phyloP scores from a whole-genome alignment of 2,797 vertebrate genomes.

The Psittacula echo region DNA sequence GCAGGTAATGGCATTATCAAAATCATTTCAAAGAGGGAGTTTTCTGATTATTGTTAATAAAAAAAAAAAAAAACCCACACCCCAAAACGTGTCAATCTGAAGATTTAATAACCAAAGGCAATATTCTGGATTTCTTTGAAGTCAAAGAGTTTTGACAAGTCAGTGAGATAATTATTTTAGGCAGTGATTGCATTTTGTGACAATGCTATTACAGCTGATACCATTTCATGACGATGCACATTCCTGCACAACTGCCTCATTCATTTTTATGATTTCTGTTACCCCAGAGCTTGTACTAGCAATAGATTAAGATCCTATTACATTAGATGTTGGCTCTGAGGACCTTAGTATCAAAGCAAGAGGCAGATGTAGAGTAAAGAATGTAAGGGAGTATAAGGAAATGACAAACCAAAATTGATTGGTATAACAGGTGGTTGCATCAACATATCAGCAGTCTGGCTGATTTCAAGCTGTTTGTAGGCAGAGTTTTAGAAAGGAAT shows the following conservation, averaged over 20 bases:
- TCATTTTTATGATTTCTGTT: not conserved
- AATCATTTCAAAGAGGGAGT: not conserved
- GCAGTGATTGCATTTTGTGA: constrained; percentile 23
- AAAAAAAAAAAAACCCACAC: not conserved
- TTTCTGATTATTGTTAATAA: not conserved
- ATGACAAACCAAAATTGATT: not conserved
- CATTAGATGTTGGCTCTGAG: not conserved
- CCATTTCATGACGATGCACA: constrained; percentile 41
- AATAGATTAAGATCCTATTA: not conserved
- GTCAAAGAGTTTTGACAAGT: constrained; percentile 4
- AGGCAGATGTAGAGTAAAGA: not conserved
- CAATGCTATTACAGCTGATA: constrained; percentile 1
- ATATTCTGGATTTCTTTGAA: not conserved
- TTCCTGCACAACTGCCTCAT: constrained; percentile 27
- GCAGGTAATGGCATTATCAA: not conserved
- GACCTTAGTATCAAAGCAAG: not conserved
- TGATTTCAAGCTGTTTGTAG: not conserved
- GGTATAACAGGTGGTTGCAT: constrained; percentile 60
- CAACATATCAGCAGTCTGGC: constrained; percentile 14
- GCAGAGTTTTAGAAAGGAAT: not conserved
- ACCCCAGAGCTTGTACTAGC: not conserved
- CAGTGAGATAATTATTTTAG: not conserved
- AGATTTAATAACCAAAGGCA: not conserved
- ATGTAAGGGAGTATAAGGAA: not conserved
- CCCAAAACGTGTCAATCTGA: not conserved